Percentiles rank a stretch among this genome's conserved stretches.
Evolutionary conservation across 1,140 invertebrate genomes (phyloP).

Genomic region (Matsumurasca onukii): DNA sequence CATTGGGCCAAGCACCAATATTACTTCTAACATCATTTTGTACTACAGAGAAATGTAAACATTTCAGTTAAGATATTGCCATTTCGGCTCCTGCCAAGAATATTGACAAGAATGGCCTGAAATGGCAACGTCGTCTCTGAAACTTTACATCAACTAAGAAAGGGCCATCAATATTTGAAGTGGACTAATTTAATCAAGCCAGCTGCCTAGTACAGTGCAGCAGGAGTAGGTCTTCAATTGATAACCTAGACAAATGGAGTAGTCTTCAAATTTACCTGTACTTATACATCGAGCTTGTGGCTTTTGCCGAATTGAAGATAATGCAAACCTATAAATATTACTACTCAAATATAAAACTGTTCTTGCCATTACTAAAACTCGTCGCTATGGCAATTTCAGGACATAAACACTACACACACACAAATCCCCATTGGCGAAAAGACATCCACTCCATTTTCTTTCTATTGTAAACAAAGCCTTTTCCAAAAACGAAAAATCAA

Average conservation of each 20-base stretch:
- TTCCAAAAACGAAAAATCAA: too few relatives aligned
- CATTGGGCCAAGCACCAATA: slow-evolving; percentile 20
- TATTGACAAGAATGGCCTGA: slow-evolving; percentile 11
- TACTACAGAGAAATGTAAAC: slow-evolving; percentile 5
- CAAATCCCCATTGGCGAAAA: too few relatives aligned
- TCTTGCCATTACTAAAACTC: background rate
- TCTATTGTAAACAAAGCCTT: too few relatives aligned
- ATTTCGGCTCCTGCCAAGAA: slow-evolving; percentile 4
- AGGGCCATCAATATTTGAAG: background rate
- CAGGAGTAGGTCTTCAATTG: too few relatives aligned
- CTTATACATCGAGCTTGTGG: background rate
- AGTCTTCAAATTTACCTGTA: background rate
- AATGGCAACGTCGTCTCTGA: slow-evolving; percentile 2
- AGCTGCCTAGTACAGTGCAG: too few relatives aligned
- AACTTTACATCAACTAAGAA: slow-evolving; percentile 6
- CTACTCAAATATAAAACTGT: background rate
- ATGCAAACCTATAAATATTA: background rate
- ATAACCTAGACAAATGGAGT: background rate
- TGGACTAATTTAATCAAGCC: slow-evolving; percentile 18
- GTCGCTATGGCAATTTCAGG: too few relatives aligned
- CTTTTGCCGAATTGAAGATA: background rate
- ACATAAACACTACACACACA: too few relatives aligned
- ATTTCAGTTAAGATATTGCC: slow-evolving; percentile 1
- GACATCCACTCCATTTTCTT: too few relatives aligned
- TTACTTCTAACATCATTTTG: slow-evolving; percentile 27